A percentile compares a stretch with the other conserved stretches of the same genome.
These are phyloP conservation scores for Athene cunicularia DNA, from an alignment of 2,113 vertebrate species.

Conservation along the genomic window DNA sequence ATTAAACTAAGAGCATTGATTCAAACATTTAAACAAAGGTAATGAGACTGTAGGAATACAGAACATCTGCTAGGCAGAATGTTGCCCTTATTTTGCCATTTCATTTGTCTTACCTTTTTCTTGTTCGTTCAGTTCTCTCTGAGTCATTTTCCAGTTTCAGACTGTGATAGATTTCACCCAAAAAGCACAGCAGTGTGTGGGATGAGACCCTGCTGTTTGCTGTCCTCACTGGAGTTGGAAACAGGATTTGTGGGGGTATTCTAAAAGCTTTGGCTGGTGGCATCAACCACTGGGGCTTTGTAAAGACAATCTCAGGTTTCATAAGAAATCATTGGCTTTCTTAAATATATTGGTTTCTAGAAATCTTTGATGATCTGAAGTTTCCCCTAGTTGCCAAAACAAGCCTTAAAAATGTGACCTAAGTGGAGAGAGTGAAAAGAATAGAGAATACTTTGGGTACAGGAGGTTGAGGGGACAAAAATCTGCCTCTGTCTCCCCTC, in stretches of 20 bases:
- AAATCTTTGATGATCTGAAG: background rate
- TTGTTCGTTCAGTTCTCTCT: background rate
- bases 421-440: background rate
- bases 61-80: background rate
- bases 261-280: background rate
- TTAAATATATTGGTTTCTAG: background rate
- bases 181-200: background rate
- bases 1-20: background rate
- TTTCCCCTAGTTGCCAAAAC: background rate
- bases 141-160: background rate
- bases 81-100: background rate
- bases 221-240: background rate
- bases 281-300: background rate
- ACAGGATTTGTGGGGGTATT: background rate
- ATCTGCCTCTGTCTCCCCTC: background rate
- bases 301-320: background rate
- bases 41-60: background rate
- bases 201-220: background rate
- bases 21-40: slow-evolving; percentile 37
- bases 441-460: background rate
- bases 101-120: background rate
- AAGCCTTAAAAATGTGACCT: background rate
- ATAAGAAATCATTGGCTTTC: background rate
- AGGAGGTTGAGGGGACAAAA: background rate
- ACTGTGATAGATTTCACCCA: background rate